Conservation (phyloP, 64 coral and sea anemone genomes). For the Anthopleura sola region DNA sequence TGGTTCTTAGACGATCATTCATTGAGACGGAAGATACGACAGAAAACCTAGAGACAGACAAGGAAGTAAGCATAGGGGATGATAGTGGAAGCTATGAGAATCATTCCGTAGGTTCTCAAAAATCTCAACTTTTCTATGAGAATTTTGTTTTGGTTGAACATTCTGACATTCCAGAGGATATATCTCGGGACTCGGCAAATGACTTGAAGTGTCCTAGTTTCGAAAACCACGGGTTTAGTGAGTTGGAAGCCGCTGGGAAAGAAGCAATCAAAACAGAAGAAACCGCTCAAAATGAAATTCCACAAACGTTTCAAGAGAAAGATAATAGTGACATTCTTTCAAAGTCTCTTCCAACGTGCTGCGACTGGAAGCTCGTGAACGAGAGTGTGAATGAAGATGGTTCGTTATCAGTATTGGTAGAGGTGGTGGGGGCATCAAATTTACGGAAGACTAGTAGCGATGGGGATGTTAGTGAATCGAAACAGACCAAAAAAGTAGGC, state of each 20-base stretch:
- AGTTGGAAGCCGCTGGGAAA: not conserved
- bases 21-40: not conserved
- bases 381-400: not conserved
- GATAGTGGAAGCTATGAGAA: not conserved
- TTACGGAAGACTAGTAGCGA: constrained; percentile 5
- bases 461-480: not conserved
- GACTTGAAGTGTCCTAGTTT: not conserved
- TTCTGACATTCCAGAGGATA: constrained; percentile 6
- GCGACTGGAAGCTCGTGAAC: not conserved
- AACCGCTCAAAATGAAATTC: not conserved
- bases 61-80: not conserved
- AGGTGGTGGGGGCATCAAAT: not conserved
- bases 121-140: not conserved
- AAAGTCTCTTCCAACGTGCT: not conserved
- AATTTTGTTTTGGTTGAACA: constrained; percentile 16
- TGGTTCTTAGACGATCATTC: not conserved
- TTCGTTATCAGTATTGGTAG: not conserved
- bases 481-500: not conserved
- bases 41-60: not conserved
- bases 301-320: not conserved
- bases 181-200: not conserved
- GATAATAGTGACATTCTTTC: not conserved
- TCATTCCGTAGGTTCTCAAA: not conserved
- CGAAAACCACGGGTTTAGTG: constrained; percentile 16
- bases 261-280: not conserved